phyloP scores from a whole-genome alignment of 2,888 invertebrate genomes.

The Margaritifera margaritifera region DNA sequence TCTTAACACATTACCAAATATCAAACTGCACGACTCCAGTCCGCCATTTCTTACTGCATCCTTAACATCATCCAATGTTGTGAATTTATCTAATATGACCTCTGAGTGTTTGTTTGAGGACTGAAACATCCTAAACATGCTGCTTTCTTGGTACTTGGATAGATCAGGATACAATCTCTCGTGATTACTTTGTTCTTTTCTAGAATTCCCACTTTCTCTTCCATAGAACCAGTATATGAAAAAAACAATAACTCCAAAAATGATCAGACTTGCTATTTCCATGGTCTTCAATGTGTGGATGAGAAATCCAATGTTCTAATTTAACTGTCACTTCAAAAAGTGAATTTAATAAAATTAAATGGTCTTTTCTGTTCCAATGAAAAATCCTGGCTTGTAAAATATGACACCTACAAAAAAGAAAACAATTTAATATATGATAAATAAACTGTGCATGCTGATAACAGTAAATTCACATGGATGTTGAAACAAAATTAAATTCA shows the following conservation, averaged over 20 bases:
- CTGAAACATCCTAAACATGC: conserved; percentile 40
- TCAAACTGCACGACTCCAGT: conserved; percentile 73
- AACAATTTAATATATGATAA: too few relatives aligned
- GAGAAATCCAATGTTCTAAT: too few relatives aligned
- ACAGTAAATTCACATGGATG: too few relatives aligned
- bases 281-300: conserved; percentile 11
- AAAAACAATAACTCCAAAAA: conserved; percentile 39
- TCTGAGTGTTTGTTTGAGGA: conserved; percentile 30
- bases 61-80: conserved; percentile 71
- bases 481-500: too few relatives aligned
- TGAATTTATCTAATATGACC: conserved; percentile 59
- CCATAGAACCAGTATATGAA: conserved; percentile 39
- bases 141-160: conserved; percentile 29
- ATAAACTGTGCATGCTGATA: too few relatives aligned
- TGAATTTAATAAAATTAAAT: too few relatives aligned
- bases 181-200: conserved; percentile 13
- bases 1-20: conserved; percentile 70
- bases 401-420: too few relatives aligned
- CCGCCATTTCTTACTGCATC: conserved; percentile 73
- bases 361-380: too few relatives aligned
- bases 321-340: too few relatives aligned
- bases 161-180: conserved; percentile 34
- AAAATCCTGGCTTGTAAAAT: too few relatives aligned
- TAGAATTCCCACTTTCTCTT: conserved; percentile 11
- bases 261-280: conserved; percentile 42